Conservation (phyloP, 1,140 invertebrate species). For the Micrasema longulum region DNA sequence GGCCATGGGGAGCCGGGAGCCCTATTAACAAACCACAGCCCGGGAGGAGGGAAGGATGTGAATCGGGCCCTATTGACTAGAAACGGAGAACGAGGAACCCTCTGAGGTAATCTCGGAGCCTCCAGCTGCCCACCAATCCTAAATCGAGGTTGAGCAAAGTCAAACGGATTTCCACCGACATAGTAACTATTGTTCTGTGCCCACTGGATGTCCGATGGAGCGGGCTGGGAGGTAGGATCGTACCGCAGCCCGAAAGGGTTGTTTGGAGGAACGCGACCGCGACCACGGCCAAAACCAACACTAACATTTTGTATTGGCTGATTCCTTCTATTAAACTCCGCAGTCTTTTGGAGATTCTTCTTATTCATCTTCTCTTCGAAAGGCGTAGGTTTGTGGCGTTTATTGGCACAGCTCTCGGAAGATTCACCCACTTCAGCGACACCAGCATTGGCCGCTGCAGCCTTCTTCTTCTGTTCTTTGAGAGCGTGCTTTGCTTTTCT, state of each 20-base stretch:
- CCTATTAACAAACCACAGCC: constrained; percentile 22
- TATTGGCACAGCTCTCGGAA: constrained; percentile 51
- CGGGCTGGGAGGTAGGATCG: background rate
- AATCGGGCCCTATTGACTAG: background rate
- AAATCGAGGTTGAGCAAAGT: constrained; percentile 9
- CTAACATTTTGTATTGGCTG: background rate
- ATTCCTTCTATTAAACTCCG: constrained; percentile 38
- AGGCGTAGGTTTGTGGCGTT: constrained; percentile 42
- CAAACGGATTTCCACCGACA: constrained; percentile 19
- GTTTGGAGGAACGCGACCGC: constrained; percentile 43
- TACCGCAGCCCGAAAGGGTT: constrained; percentile 59
- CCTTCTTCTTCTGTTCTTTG: constrained; percentile 58
- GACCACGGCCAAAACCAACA: constrained; percentile 6
- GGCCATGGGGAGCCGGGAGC: constrained; percentile 15
- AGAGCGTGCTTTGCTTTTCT: constrained; percentile 63
- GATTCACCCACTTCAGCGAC: constrained; percentile 58
- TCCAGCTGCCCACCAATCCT: constrained; percentile 12
- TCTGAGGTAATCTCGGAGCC: constrained; percentile 6
- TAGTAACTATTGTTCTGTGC: constrained; percentile 17
- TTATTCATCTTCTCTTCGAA: constrained; percentile 50
- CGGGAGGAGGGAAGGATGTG: constrained; percentile 19
- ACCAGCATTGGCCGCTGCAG: constrained; percentile 53
- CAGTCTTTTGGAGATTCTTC: constrained; percentile 49
- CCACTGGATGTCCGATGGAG: constrained; percentile 33
- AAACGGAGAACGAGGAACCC: constrained; percentile 7